Evolutionary conservation across 2,797 vertebrate genomes (phyloP).

Genomic region (Tokudaia tokunoshimensis): DNA sequence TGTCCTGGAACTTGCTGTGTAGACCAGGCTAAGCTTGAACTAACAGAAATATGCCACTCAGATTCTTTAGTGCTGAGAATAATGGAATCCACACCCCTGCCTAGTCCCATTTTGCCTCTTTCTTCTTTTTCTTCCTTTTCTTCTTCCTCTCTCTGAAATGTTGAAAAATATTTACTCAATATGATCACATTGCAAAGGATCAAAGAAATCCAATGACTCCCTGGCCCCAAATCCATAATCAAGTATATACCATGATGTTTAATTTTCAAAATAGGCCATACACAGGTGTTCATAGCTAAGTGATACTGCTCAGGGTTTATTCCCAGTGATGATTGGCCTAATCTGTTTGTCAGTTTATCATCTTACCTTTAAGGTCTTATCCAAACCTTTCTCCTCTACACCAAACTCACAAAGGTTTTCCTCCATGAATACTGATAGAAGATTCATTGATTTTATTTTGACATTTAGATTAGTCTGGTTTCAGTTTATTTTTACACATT

Average conservation of each 20-base stretch:
- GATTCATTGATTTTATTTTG: not conserved
- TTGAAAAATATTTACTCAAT: not conserved
- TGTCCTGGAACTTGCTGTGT: not conserved
- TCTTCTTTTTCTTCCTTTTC: not conserved
- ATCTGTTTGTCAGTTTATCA: not conserved
- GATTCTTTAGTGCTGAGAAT: not conserved
- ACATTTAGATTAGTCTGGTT: not conserved
- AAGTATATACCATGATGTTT: not conserved
- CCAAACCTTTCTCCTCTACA: not conserved
- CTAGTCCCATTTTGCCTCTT: no score
- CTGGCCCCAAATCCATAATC: not conserved
- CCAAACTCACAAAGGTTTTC: not conserved
- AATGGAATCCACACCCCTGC: accelerated
- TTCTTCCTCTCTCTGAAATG: not conserved
- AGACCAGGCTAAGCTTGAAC: not conserved
- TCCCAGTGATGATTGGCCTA: no score
- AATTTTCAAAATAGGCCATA: no score
- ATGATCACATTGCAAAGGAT: not conserved
- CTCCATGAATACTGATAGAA: not conserved
- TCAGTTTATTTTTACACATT: not conserved
- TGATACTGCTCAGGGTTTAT: no score
- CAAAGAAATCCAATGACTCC: not conserved
- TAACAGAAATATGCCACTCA: not conserved
- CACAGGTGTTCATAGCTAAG: not conserved
- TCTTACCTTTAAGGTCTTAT: not conserved